Base-by-base conservation (phyloP, 2,888 invertebrate species). In the Sipha maydis region DNA sequence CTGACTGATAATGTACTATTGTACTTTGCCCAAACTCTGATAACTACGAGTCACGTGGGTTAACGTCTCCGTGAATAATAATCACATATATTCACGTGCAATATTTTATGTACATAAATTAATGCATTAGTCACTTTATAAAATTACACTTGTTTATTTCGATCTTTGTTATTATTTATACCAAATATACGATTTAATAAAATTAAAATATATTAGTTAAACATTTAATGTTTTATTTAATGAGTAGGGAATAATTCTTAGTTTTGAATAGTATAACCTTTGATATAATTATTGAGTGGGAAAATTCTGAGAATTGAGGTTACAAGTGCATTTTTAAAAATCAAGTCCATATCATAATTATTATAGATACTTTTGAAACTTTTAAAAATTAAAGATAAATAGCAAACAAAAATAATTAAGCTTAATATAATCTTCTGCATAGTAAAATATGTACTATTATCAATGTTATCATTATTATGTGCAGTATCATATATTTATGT, bases 51-150 rank as follows among this genome's bases (percentile, higher is more conserved):
- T 14, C 14, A 2, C 48, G 48, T 21, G 48, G 17, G 28, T 48
- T 25, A 71, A 71, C 21, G 28, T 25, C 25, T 8, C 11, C 31
- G 28, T 2, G 25, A 48, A 48, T 25, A 48, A 25, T 82, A 71
- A 31, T 48, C 83, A 83, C 71, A 28, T 83, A 31, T 71, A 54
- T 21, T 28, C 48, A 71, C 71, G 41, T 83, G 71, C 11, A 48
- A 71, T 7, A 71, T 54, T 31, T 31, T 71, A 54, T 48, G 31
- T 48, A 71, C 31, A 69, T 11, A 82, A 80, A 69, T 69, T 28
- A 21, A 31, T 31, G 28, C 69, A 69, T 69, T 67, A 67, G 25
- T 69, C 41, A 67, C 19, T 31, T 19, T 69, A 28, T 7, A 31
- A 69, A 28, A 48, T 21, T 4, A 28, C 21, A 48, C 69, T 48